These are phyloP conservation scores for Lipotes vexillifer DNA, from an alignment of 2,113 vertebrate species.

Conservation along the genomic window DNA sequence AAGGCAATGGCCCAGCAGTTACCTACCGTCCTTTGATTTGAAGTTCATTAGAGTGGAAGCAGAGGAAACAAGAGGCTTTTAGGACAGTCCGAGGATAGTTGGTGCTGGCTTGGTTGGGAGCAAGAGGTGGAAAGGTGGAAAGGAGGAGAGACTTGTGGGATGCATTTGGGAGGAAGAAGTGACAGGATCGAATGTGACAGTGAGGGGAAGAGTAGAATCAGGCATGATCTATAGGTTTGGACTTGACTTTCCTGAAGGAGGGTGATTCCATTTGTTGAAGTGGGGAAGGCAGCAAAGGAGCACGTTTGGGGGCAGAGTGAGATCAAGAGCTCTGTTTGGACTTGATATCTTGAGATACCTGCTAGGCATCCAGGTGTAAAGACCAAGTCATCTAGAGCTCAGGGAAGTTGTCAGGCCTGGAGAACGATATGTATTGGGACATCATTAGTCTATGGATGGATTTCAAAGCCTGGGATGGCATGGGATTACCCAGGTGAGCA, in stretches of 20 bases:
- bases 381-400: not conserved
- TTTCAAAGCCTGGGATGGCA: not conserved
- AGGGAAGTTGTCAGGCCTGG: not conserved
- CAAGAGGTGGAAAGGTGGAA: accelerated
- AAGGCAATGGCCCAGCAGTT: not conserved
- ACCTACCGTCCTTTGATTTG: not conserved
- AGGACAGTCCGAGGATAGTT: not conserved
- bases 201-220: not conserved
- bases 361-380: not conserved
- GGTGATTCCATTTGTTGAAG: not conserved
- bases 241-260: not conserved
- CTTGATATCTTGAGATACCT: not conserved
- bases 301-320: accelerated
- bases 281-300: not conserved
- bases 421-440: not conserved
- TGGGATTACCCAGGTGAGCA: not conserved
- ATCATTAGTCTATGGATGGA: not conserved
- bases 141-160: not conserved
- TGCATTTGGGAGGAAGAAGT: not conserved
- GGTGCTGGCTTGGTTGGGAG: not conserved
- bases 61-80: not conserved
- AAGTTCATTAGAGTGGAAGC: not conserved
- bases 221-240: not conserved
- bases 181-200: not conserved
- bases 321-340: not conserved